A percentile compares a stretch with the other conserved stretches of the same genome.
These are phyloP conservation scores for Drosophila anomalata DNA, from an alignment of 2,888 invertebrate species.

Conservation along the genomic window DNA sequence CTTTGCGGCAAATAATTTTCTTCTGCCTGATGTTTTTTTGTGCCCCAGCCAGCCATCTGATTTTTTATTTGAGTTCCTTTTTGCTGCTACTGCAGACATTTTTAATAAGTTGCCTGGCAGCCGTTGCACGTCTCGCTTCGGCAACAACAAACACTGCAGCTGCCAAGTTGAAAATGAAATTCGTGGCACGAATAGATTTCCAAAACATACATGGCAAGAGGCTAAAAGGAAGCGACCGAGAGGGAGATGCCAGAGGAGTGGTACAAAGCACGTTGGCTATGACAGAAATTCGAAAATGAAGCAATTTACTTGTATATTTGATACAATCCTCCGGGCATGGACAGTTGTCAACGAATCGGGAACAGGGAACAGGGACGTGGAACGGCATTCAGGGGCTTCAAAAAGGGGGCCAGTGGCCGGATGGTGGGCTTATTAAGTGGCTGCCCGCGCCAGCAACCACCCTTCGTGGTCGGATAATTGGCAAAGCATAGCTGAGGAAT, in stretches of 20 bases:
- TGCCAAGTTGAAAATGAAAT: constrained; percentile 77
- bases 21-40: constrained; percentile 32
- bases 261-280: constrained; percentile 67
- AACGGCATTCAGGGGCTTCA: not conserved
- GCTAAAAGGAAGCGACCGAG: constrained; percentile 1
- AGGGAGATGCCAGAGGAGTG: not conserved
- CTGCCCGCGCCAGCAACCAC: constrained; percentile 23
- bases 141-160: constrained; percentile 68
- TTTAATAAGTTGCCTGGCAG: constrained; percentile 80
- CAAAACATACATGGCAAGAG: constrained; percentile 66
- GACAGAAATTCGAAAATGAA: constrained; percentile 79
- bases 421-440: constrained; percentile 43
- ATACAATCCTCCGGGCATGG: constrained; percentile 56
- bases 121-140: constrained; percentile 70
- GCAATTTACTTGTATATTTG: constrained; percentile 77
- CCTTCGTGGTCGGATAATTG: constrained; percentile 41
- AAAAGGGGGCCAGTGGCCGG: constrained; percentile 29
- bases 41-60: not conserved
- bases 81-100: constrained; percentile 69
- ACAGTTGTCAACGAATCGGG: constrained; percentile 64
- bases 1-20: constrained; percentile 74
- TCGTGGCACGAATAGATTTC: constrained; percentile 78
- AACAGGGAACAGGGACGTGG: not conserved
- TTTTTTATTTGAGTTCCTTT: constrained; percentile 39
- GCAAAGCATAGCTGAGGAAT: constrained; percentile 35